Base-by-base conservation (phyloP, 2,888 invertebrate species). In the Megastigmus dorsalis region DNA sequence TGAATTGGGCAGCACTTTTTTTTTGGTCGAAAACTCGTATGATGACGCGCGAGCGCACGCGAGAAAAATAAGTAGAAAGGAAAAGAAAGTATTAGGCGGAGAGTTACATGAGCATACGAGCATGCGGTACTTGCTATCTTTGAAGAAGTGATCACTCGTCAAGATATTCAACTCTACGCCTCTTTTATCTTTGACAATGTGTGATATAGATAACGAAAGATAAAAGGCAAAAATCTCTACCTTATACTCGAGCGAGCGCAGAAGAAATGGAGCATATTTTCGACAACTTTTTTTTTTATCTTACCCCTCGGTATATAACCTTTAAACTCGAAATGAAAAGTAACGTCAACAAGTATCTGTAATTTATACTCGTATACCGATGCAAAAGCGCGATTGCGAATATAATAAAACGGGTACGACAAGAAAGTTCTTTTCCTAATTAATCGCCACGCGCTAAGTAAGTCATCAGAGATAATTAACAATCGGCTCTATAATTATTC, bases 161-260 rank as follows among this genome's bases (percentile, higher is more conserved):
- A 69, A 69, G 69, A 69, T 69, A 60, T n/a, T 28, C 23, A 28
- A 41, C 65, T 65, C 54, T 30, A 38, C 69, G 30, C 60, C 52
- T 50, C 41, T 28, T 41, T 60, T 60, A 69, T 60, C 69, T 52
- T 43, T 28, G 69, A 60, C 69, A 67, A 45, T 55, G 55, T 67
- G 60, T 69, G 69, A 60, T 69, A 69, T 33, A 69, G 59, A 60
- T 67, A 67, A 26, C 23, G 36, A 33, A 26, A 57, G 67, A 67
- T 69, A 50, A 41, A 48, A 26, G 7, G 4, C 3, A 18, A 20
- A 18, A 50, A 10, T 3, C 9, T 15, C 1, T 23, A 36, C 13
- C 0, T n/a, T n/a, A n/a, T n/a, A n/a, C 20, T 3, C 13, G 33
- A 18, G 26, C n/a, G 15, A 2, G 20, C 23, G 5, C 5, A 10